Base-by-base conservation (phyloP, 2,113 vertebrate species). In the Microcebus murinus region DNA sequence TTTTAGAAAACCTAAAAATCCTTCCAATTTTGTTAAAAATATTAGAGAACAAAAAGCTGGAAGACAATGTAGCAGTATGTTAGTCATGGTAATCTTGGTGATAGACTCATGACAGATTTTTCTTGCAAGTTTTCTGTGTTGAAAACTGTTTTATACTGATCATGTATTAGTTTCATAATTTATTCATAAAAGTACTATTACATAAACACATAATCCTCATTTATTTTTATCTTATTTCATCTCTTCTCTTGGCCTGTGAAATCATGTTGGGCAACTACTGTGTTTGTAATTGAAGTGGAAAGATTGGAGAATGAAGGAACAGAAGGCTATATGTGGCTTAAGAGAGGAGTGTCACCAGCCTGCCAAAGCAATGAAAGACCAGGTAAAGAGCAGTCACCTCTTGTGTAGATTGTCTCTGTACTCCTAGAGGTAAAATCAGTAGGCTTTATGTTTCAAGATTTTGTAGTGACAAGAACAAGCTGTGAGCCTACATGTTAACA, bases 361-460 rank as follows among this genome's bases (percentile, higher is more conserved):
- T 17, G 9, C n/a, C 18, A 4, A 12, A 34, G 57, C 0, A 8
- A n/a, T 4, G 6, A 29, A n/a, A 29, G 59, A 8, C 25, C 0
- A 39, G 36, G 45, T 8, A 3, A 50, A 74, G 61, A 67, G 17
- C 42, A 65, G 27, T 4, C 61, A 4, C n/a, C 48, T 11, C n/a
- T 20, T 57, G 3, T 8, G 25, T 14, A 5, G 14, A 21, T 84
- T 65, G 5, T 57, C n/a, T 81, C 55, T 81, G 48, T 50, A 13
- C 29, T 45, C 39, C 15, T 29, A 25, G 5, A 79, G 20, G 4
- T 39, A 80, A 67, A n/a, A 55, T 31, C 29, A 25, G 23, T 31
- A 34, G 57, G 13, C 21, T 73, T 52, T 52, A 10, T 34, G 48
- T 86, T 81, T 68, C 52, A 67, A 87, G 57, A n/a, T 73, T 48